Conservation (phyloP, 2,113 vertebrate species). For the Nycticebus coucang region DNA sequence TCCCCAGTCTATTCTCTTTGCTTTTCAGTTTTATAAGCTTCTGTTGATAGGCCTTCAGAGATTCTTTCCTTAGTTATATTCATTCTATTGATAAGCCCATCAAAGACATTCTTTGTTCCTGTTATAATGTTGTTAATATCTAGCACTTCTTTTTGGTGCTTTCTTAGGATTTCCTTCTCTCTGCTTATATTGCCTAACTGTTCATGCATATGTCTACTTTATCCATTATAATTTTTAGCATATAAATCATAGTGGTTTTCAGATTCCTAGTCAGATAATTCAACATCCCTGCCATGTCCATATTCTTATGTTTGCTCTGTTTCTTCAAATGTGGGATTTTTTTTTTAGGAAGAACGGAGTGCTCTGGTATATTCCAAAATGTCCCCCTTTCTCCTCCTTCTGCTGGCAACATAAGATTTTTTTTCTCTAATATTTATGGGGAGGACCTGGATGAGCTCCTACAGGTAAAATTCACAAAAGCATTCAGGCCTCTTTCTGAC, state of each 20-base stretch:
- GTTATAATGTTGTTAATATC: neutral
- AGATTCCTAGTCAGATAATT: neutral
- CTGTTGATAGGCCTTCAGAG: neutral
- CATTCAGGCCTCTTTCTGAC: neutral
- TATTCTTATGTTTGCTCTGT: neutral
- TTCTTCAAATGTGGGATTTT: neutral
- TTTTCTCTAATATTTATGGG: neutral
- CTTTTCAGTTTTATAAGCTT: neutral
- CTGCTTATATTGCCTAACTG: neutral
- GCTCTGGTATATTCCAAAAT: neutral
- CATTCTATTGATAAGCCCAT: neutral
- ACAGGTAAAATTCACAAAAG: neutral
- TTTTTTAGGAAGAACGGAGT: neutral
- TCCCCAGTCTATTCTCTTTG: neutral
- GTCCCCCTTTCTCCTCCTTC: neutral
- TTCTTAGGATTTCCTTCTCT: neutral
- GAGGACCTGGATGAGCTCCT: neutral
- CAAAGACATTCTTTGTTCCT: neutral
- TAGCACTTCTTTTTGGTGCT: neutral
- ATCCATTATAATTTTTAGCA: neutral
- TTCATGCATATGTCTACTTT: neutral
- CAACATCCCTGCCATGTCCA: neutral
- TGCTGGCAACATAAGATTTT: neutral
- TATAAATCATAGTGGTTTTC: neutral
- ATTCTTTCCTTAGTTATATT: neutral